Conservation (phyloP, 1,140 invertebrate genomes). For the Chironomus striatipennis region DNA sequence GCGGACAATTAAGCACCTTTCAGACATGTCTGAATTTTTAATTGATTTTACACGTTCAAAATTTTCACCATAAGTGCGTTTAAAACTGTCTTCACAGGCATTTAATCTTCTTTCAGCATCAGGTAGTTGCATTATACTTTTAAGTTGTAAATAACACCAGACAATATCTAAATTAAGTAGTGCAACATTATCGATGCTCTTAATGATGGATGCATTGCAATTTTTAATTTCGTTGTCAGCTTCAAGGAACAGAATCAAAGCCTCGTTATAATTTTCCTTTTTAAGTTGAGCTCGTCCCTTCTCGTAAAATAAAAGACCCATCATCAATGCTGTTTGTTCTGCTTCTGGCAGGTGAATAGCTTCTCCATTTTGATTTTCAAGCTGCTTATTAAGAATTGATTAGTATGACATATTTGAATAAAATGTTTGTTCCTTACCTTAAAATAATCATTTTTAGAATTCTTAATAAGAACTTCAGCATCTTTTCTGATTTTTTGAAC, state of each 20-base stretch:
- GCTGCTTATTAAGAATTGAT: conserved; percentile 49
- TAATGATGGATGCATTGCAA: conserved; percentile 57
- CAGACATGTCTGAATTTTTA: conserved; percentile 48
- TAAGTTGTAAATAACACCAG: conserved; percentile 72
- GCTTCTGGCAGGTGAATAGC: conserved; percentile 53
- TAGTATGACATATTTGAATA: no score
- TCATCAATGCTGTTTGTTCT: conserved; percentile 56
- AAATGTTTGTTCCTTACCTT: conserved; percentile 26
- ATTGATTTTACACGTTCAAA: conserved; percentile 56
- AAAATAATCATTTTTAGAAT: neutral
- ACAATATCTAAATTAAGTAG: conserved; percentile 72
- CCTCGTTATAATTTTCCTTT: conserved; percentile 53
- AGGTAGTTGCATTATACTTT: conserved; percentile 56
- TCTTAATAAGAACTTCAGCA: conserved; percentile 27
- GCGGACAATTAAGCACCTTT: conserved; percentile 61
- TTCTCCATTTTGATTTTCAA: conserved; percentile 70
- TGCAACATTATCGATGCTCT: conserved; percentile 70
- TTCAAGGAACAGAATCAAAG: conserved; percentile 62
- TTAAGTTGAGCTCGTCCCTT: conserved; percentile 59
- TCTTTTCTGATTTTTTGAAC: conserved; percentile 35
- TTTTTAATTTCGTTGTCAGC: conserved; percentile 63
- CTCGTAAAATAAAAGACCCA: conserved; percentile 69
- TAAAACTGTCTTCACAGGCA: conserved; percentile 56
- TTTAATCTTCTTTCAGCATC: conserved; percentile 58
- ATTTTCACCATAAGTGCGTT: conserved; percentile 59